Percentiles rank a stretch among this genome's conserved stretches.
phyloP scores from a whole-genome alignment of 1,140 invertebrate species.

The Agrilus planipennis region DNA sequence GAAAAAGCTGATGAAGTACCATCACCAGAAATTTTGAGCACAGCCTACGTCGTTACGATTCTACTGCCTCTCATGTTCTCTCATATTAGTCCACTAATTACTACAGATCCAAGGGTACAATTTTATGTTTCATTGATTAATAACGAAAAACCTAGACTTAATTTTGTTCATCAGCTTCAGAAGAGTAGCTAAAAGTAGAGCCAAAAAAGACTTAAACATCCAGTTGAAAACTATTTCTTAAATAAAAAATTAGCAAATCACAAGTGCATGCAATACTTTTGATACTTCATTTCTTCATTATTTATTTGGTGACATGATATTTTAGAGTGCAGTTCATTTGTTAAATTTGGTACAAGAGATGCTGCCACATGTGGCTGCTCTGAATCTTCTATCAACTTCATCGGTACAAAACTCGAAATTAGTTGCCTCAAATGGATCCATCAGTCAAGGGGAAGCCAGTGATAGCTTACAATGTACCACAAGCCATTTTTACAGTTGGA shows the following conservation, averaged over 20 bases:
- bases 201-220: no score
- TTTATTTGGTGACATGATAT: no score
- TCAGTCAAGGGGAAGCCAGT: slow-evolving; percentile 15
- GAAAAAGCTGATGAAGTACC: slow-evolving; percentile 45
- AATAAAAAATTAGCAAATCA: no score
- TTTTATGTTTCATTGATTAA: no score
- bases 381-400: slow-evolving; percentile 55
- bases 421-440: slow-evolving; percentile 13
- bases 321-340: slow-evolving; percentile 78
- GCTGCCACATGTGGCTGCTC: slow-evolving; percentile 74
- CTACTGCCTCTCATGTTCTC: slow-evolving; percentile 68
- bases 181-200: no score
- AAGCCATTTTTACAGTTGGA: slow-evolving; percentile 77
- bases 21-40: slow-evolving; percentile 43
- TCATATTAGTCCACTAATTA: slow-evolving; percentile 68
- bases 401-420: slow-evolving; percentile 12
- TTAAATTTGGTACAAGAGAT: slow-evolving; percentile 83
- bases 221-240: no score
- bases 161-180: no score
- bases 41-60: slow-evolving; percentile 49
- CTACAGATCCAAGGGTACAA: slow-evolving; percentile 66
- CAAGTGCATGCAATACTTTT: no score
- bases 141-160: no score
- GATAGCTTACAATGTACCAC: slow-evolving; percentile 44
- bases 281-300: no score